Percentiles rank a stretch among this genome's conserved stretches.
phyloP scores from a whole-genome alignment of 2,797 vertebrate genomes.

The Sebastes itinus region DNA sequence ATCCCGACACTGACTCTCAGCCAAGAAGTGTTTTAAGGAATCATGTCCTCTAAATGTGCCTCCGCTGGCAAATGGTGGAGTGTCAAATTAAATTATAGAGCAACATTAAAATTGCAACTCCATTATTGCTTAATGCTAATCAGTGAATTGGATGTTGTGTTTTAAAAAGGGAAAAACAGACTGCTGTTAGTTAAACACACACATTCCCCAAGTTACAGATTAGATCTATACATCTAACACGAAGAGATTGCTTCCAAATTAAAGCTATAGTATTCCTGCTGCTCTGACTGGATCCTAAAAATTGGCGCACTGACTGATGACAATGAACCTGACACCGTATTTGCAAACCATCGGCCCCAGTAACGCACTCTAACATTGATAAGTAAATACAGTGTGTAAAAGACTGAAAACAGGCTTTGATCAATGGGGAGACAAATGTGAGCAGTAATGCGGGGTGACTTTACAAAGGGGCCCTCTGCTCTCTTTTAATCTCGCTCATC shows the following conservation, averaged over 20 bases:
- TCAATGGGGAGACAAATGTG: conserved; percentile 64
- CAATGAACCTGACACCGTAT: conserved; percentile 6
- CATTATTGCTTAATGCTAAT: background rate
- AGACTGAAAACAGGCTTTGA: conserved; percentile 48
- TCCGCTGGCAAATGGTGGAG: background rate
- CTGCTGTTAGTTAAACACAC: background rate
- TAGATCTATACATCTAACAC: background rate
- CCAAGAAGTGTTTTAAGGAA: conserved; percentile 31
- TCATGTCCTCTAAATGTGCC: conserved; percentile 1
- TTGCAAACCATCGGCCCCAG: background rate
- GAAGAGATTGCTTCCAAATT: background rate
- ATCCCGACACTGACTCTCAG: background rate
- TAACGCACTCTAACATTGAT: conserved; percentile 8
- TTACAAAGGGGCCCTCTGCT: conserved; percentile 51
- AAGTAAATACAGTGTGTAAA: conserved; percentile 55
- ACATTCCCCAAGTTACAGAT: background rate
- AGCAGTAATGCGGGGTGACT: conserved; percentile 54
- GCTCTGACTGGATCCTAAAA: background rate
- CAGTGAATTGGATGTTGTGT: conserved; percentile 1
- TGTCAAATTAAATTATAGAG: conserved; percentile 32
- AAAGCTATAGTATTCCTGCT: background rate
- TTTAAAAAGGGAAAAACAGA: background rate
- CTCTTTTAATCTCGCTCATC: conserved; percentile 59
- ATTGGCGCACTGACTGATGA: background rate
- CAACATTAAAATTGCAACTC: conserved; percentile 1